A percentile compares a stretch with the other conserved stretches of the same genome.
These are phyloP conservation scores for Cyclargus thomasi DNA, from an alignment of 1,140 invertebrate species.

Conservation along the genomic window DNA sequence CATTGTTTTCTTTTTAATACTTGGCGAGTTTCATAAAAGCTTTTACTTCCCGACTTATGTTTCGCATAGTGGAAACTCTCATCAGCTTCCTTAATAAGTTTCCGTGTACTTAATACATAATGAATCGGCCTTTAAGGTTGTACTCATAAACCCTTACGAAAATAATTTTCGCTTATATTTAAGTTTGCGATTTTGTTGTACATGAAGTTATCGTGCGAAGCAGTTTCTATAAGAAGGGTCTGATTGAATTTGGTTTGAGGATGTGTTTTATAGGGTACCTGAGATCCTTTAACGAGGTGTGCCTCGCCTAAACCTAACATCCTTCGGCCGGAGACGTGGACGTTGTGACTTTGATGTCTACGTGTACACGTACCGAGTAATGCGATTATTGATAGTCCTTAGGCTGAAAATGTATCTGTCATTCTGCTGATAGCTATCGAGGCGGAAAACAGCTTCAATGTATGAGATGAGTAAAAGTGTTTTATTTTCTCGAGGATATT, in stretches of 20 bases:
- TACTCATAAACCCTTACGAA: too few relatives aligned
- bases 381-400: background rate
- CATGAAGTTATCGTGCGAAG: too few relatives aligned
- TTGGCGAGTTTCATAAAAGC: background rate
- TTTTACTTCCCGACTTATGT: background rate
- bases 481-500: background rate
- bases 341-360: background rate
- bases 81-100: background rate
- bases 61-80: background rate
- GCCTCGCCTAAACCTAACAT: background rate
- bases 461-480: background rate
- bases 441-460: background rate
- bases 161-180: too few relatives aligned
- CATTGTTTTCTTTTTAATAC: slow-evolving; percentile 13
- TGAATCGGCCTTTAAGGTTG: too few relatives aligned
- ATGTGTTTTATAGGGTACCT: background rate
- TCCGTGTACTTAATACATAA: background rate
- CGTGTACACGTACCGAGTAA: background rate
- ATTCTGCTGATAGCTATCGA: background rate
- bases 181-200: too few relatives aligned
- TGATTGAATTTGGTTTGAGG: background rate
- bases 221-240: background rate
- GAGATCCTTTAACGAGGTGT: background rate
- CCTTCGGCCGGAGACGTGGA: background rate
- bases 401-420: background rate